Evolutionary conservation across 2,888 invertebrate genomes (phyloP), one percentile per base, ranked within the genome.

Genomic region (Aphodius sticticus): DNA sequence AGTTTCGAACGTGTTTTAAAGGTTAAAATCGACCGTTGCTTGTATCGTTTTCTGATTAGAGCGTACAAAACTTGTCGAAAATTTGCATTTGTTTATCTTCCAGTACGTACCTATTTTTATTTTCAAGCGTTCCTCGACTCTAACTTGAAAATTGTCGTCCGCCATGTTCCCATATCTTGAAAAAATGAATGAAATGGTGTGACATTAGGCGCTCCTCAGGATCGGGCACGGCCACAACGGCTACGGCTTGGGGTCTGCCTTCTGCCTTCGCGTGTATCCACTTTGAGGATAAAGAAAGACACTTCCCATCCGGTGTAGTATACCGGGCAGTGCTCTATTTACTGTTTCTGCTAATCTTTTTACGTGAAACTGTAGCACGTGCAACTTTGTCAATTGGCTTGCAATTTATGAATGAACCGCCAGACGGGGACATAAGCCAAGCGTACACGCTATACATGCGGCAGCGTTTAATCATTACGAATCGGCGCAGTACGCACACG

Each of bases 81-180:
- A 53, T 9, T 1, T 5, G 53, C 4, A 53, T 53, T 26, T 12
- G 53, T 53, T 53, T 53, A 53, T 53, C 53, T 16, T 69, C 12
- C 75, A 15, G 71, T 76, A 93, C 95, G 91, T 93, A 96, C 96
- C 96, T 90, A 97, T 96, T 94, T 96, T 97, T 90, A 97, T 96
- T 94, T 95, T 96, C 91, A 97, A 93, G 91, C 96, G 95, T 93
- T 97, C 97, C 91, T 96, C 96, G 90, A 96, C 94, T 93, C 97
- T 94, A 91, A 96, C 96, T 93, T 95, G 93, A 93, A 94, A 94
- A 93, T 93, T 94, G 92, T 94, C 95, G 93, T 95, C 95, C 93
- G 96, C 96, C 96, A 96, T 96, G 93, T 95, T 96, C 94, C 93
- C 94, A 94, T 94, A 76, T 83, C 78, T 78, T 77, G 85, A 87